Conservation (phyloP, 2,888 invertebrate species). For the Drosophila gaucha region DNA sequence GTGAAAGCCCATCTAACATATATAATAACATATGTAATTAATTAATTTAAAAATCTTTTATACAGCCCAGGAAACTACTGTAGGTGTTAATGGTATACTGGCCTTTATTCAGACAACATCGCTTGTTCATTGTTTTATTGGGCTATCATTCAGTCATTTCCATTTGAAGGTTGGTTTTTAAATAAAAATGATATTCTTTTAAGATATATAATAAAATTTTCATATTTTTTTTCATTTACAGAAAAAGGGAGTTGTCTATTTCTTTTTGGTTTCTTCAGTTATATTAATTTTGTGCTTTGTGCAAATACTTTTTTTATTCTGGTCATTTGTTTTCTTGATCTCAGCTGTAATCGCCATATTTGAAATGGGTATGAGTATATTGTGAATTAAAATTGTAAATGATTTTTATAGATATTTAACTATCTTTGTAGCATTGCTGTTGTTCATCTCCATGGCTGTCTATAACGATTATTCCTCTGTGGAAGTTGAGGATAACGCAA, state of each 20-base stretch:
- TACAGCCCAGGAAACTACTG: neutral
- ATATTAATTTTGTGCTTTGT: neutral
- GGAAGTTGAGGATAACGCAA: neutral
- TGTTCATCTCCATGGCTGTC: neutral
- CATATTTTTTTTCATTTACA: neutral
- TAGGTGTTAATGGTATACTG: neutral
- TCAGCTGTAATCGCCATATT: neutral
- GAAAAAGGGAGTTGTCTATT: neutral
- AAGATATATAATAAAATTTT: neutral
- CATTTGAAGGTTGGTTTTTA: neutral
- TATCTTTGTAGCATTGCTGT: neutral
- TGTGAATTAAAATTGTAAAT: too few relatives aligned
- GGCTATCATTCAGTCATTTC: neutral
- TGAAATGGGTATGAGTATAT: neutral
- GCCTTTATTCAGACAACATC: neutral
- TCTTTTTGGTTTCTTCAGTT: constrained; percentile 2
- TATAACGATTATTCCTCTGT: neutral
- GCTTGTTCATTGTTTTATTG: constrained; percentile 1
- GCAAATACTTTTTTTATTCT: neutral
- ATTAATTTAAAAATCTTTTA: neutral
- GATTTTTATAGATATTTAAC: neutral
- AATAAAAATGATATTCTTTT: neutral
- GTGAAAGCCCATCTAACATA: neutral
- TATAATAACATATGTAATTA: too few relatives aligned
- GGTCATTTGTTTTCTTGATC: neutral